Evolutionary conservation across 2,113 vertebrate genomes (phyloP).

Genomic region (Triplophysa siluroides): DNA sequence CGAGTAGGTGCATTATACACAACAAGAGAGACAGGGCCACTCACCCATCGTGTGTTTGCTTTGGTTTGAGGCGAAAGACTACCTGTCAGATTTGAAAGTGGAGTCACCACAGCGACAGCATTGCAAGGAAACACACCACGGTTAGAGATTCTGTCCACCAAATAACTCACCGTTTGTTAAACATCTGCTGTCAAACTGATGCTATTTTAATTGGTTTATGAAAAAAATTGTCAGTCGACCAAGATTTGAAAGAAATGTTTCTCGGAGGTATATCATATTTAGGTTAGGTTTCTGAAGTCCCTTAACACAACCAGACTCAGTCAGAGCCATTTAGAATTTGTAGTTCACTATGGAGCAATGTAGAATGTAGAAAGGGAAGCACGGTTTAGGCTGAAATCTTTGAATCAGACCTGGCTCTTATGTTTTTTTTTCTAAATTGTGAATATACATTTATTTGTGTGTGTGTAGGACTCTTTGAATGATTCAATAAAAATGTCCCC

Average conservation of each 20-base stretch:
- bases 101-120: background rate
- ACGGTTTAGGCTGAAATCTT: background rate
- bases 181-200: background rate
- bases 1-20: no score
- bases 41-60: constrained; percentile 3
- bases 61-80: background rate
- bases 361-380: no score
- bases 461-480: background rate
- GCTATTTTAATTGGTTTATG: background rate
- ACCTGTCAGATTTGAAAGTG: background rate
- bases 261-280: no score
- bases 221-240: background rate
- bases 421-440: background rate
- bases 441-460: background rate
- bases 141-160: no score
- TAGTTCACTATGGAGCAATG: no score
- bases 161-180: no score
- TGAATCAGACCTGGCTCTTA: background rate
- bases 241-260: background rate
- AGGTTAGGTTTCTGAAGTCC: no score
- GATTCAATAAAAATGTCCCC: constrained; percentile 1
- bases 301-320: no score
- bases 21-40: background rate
- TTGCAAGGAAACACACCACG: background rate
- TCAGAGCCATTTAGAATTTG: no score